Percentiles rank a stretch among this genome's conserved stretches.
These are phyloP conservation scores for Thymelicus sylvestris DNA, from an alignment of 2,888 invertebrate species.

Conservation along the genomic window DNA sequence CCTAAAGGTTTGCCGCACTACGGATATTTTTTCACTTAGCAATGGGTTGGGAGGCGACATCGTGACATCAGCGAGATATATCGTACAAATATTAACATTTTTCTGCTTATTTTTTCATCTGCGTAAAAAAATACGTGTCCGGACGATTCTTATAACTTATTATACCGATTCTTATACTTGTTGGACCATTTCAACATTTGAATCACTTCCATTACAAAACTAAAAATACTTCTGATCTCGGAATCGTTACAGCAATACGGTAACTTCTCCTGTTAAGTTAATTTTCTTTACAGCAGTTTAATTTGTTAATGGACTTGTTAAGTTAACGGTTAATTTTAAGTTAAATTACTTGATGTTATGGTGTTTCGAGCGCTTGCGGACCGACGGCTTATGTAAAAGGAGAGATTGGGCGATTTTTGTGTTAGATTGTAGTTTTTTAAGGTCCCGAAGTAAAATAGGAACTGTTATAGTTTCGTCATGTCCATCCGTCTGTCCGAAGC, in stretches of 20 bases:
- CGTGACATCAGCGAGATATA: no score
- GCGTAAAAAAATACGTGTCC: background rate
- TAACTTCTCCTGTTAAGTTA: conserved; percentile 18
- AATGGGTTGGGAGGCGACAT: no score
- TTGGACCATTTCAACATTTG: conserved; percentile 49
- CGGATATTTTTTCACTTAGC: no score
- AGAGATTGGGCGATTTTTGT: background rate
- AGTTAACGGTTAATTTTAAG: conserved; percentile 32
- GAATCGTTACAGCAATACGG: conserved; percentile 33
- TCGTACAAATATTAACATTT: no score
- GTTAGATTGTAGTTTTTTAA: no score
- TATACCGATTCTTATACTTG: no score
- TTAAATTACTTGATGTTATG: background rate
- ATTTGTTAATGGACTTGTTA: conserved; percentile 40
- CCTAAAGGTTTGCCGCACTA: no score
- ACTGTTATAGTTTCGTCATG: no score
- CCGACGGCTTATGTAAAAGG: background rate
- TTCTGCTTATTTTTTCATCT: no score
- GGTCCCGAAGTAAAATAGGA: no score
- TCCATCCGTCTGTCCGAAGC: no score
- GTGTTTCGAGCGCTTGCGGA: background rate
- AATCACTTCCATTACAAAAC: conserved; percentile 44
- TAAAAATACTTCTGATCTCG: conserved; percentile 21
- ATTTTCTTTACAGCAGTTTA: conserved; percentile 37
- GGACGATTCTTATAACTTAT: conserved; percentile 44